phyloP scores from a whole-genome alignment of 1,140 invertebrate genomes.

The Musca domestica region DNA sequence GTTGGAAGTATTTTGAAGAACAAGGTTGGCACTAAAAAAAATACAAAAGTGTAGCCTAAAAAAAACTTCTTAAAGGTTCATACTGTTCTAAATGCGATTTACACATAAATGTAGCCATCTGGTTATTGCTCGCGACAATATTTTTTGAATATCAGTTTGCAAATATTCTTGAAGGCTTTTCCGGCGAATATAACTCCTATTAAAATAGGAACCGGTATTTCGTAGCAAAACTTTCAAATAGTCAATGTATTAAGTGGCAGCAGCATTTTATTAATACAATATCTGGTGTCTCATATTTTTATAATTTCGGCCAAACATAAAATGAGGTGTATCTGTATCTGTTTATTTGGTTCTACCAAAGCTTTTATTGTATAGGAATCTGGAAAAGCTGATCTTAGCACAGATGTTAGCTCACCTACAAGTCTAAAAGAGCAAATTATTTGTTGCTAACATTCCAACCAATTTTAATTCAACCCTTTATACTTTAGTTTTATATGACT shows the following conservation, averaged over 20 bases:
- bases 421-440: neutral
- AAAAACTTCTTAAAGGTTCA: neutral
- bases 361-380: neutral
- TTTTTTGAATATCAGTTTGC: conserved; percentile 1
- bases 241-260: neutral
- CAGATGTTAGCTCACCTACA: neutral
- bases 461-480: neutral
- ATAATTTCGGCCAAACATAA: neutral
- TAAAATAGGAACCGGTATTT: neutral
- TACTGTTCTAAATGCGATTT: neutral
- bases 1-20: too few species aligned
- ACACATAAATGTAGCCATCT: conserved; percentile 10
- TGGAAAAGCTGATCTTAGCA: neutral
- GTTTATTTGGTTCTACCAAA: neutral
- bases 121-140: neutral
- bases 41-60: neutral
- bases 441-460: neutral
- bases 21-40: too few species aligned
- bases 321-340: neutral
- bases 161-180: conserved; percentile 7
- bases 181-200: neutral
- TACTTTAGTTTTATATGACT: neutral
- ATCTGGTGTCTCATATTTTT: neutral
- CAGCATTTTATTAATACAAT: conserved; percentile 1
- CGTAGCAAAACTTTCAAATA: conserved; percentile 1